Percentiles rank a stretch among this genome's conserved stretches.
These are phyloP conservation scores for Rhopalosiphum nymphaeae DNA, from an alignment of 2,888 invertebrate species.

Conservation along the genomic window DNA sequence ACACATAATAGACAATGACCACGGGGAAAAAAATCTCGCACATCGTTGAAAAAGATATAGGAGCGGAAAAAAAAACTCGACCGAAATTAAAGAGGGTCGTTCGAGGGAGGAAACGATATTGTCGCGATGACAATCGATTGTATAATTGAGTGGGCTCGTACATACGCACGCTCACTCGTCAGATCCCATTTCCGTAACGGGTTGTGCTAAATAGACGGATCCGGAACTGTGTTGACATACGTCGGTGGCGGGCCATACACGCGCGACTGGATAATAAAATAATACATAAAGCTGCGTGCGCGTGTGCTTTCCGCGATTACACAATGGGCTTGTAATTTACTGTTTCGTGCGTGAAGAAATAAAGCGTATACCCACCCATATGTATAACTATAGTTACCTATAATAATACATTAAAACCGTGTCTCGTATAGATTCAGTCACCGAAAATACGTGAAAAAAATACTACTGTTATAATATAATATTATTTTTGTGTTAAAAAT, in stretches of 20 bases:
- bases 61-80: not conserved
- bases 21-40: conserved; percentile 8
- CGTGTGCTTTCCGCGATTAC: conserved; percentile 8
- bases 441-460: not conserved
- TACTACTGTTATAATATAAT: not conserved
- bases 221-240: conserved; percentile 62
- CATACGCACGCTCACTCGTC: conserved; percentile 43
- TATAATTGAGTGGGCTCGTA: conserved; percentile 58
- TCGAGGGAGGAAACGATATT: conserved; percentile 55
- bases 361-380: not conserved
- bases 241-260: conserved; percentile 3
- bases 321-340: conserved; percentile 53
- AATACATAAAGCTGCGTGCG: not conserved
- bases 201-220: conserved; percentile 60
- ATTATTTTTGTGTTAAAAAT: not conserved
- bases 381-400: not conserved
- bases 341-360: conserved; percentile 26
- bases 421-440: not conserved
- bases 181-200: conserved; percentile 62
- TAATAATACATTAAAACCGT: not conserved
- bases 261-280: conserved; percentile 32
- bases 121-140: conserved; percentile 61
- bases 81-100: conserved; percentile 55
- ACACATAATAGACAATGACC: conserved; percentile 31
- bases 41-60: not conserved